A percentile compares a stretch with the other conserved stretches of the same genome.
phyloP scores from a whole-genome alignment of 2,113 vertebrate genomes.

The Pelecanus crispus region DNA sequence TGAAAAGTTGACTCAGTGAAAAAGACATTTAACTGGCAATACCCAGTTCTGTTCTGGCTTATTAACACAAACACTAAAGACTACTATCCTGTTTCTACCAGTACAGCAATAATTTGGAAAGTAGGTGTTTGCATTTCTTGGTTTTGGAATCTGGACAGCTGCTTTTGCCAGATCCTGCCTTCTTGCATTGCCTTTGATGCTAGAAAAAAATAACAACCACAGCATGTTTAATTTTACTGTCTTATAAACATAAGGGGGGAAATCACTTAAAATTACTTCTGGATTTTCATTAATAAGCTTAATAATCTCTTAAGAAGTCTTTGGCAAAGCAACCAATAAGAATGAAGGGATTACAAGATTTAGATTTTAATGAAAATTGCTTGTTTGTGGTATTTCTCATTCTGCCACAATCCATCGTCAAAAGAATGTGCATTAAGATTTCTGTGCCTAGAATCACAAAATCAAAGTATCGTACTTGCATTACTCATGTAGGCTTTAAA shows the following conservation, averaged over 20 bases:
- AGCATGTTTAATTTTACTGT: constrained; percentile 51
- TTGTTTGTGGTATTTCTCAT: constrained; percentile 16
- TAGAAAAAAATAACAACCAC: constrained; percentile 47
- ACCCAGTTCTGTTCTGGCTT: constrained; percentile 25
- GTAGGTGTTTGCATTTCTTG: constrained; percentile 48
- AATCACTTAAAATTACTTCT: constrained; percentile 38
- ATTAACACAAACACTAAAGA: constrained; percentile 14
- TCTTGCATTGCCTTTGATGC: constrained; percentile 45
- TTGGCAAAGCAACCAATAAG: constrained; percentile 25
- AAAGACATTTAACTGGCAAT: constrained; percentile 33
- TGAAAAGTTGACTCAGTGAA: not conserved
- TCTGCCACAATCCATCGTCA: not conserved
- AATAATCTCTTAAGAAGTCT: constrained; percentile 60
- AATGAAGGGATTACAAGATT: not conserved
- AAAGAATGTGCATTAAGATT: constrained; percentile 16
- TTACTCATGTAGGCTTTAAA: constrained; percentile 2
- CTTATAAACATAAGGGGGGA: constrained; percentile 8
- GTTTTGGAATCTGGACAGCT: constrained; percentile 57
- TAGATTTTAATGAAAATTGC: constrained; percentile 30
- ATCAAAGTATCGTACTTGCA: not conserved
- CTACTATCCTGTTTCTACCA: constrained; percentile 28
- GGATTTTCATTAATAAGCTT: constrained; percentile 56
- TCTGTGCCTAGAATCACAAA: constrained; percentile 34
- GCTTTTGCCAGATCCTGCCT: constrained; percentile 32
- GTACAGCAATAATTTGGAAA: constrained; percentile 26